Evolutionary conservation across 2,888 invertebrate species (phyloP).

Genomic region (Dugesia japonica): DNA sequence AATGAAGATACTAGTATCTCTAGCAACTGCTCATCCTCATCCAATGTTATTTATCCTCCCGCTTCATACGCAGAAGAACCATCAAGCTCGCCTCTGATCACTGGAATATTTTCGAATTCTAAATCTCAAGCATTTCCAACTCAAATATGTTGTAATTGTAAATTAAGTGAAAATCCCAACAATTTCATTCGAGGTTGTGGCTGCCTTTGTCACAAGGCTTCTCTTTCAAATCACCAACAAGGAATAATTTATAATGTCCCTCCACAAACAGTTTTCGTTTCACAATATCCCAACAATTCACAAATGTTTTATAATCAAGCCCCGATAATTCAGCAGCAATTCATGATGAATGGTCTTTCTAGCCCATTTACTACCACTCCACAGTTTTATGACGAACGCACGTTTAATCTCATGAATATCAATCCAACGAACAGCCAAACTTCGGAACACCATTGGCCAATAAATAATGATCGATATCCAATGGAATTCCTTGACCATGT

Average conservation of each 20-base stretch:
- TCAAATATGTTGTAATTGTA: not conserved
- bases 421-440: too few species aligned
- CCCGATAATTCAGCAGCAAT: not conserved
- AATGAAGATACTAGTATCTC: not conserved
- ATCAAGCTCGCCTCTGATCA: not conserved
- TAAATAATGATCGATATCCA: too few species aligned
- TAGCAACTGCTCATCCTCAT: not conserved
- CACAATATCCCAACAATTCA: not conserved
- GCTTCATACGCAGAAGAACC: not conserved
- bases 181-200: not conserved
- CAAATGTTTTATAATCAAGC: not conserved
- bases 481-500: too few species aligned
- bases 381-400: not conserved
- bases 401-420: too few species aligned
- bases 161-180: constrained; percentile 9
- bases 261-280: not conserved
- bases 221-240: not conserved
- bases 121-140: not conserved
- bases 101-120: constrained; percentile 1
- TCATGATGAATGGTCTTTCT: not conserved
- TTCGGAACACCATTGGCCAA: too few species aligned
- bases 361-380: not conserved
- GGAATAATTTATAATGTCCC: not conserved
- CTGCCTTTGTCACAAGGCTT: not conserved
- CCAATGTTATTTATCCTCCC: not conserved